Evolutionary conservation across 2,113 vertebrate genomes (phyloP).

Genomic region (Indri indri): DNA sequence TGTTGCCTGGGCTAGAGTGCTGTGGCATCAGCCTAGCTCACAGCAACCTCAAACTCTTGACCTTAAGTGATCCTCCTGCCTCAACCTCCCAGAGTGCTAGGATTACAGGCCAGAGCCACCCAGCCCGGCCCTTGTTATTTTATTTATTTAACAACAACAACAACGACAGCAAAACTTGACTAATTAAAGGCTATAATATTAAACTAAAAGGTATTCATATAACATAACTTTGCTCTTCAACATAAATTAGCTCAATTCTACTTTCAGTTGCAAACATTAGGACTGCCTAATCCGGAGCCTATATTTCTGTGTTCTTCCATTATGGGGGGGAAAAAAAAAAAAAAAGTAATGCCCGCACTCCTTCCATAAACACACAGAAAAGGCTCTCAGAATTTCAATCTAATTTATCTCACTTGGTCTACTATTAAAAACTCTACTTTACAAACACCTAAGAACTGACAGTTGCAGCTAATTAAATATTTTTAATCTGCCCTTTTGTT

Average conservation of each 20-base stretch:
- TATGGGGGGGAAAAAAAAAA: neutral
- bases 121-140: neutral
- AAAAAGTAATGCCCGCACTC: neutral
- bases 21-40: no score
- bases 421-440: neutral
- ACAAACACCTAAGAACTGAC: neutral
- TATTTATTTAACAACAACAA: constrained; percentile 6
- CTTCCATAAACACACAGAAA: neutral
- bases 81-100: no score
- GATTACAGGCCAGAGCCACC: no score
- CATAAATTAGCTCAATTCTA: constrained; percentile 34
- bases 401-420: neutral
- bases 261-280: constrained; percentile 9
- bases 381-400: neutral
- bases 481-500: constrained; percentile 22
- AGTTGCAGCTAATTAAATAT: neutral
- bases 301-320: neutral
- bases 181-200: neutral
- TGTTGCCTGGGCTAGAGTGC: no score
- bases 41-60: no score
- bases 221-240: constrained; percentile 34
- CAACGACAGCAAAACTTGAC: neutral
- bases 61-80: no score
- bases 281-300: neutral
- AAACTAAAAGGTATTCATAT: neutral